Evolutionary conservation across 2,797 vertebrate genomes (phyloP).

Genomic region (Typhlichthys subterraneus): DNA sequence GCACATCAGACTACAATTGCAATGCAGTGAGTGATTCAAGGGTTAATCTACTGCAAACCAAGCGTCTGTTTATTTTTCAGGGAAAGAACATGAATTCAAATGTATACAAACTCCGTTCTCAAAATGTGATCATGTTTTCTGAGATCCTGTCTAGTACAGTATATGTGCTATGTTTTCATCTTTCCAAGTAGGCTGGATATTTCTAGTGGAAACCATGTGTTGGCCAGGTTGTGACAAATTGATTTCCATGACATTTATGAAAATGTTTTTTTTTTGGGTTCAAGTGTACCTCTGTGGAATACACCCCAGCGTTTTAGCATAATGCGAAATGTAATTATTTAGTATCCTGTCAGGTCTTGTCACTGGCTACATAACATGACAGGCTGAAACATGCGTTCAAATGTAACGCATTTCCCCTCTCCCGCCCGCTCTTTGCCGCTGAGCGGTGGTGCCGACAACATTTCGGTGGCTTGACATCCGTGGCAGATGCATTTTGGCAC

Average conservation of each 20-base stretch:
- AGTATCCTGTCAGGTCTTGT: slow-evolving; percentile 52
- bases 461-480: slow-evolving; percentile 50
- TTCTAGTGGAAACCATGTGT: neutral
- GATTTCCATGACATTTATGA: slow-evolving; percentile 46
- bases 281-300: slow-evolving; percentile 31
- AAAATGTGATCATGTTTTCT: no score
- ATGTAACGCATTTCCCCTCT: slow-evolving; percentile 20
- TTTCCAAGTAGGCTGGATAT: neutral
- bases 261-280: slow-evolving; percentile 38
- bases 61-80: no score
- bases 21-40: no score
- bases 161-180: neutral
- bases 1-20: slow-evolving; percentile 8
- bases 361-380: slow-evolving; percentile 36
- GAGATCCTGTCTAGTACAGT: no score
- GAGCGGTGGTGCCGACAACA: slow-evolving; percentile 53
- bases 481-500: slow-evolving; percentile 49
- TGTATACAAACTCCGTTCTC: no score
- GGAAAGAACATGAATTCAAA: no score
- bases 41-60: no score
- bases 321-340: slow-evolving; percentile 63
- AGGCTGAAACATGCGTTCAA: slow-evolving; percentile 44
- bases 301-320: slow-evolving; percentile 37
- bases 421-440: slow-evolving; percentile 24
- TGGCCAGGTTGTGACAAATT: slow-evolving; percentile 31